Conservation (phyloP, 1,140 invertebrate species). For the Phymorhynchus buccinoides region DNA sequence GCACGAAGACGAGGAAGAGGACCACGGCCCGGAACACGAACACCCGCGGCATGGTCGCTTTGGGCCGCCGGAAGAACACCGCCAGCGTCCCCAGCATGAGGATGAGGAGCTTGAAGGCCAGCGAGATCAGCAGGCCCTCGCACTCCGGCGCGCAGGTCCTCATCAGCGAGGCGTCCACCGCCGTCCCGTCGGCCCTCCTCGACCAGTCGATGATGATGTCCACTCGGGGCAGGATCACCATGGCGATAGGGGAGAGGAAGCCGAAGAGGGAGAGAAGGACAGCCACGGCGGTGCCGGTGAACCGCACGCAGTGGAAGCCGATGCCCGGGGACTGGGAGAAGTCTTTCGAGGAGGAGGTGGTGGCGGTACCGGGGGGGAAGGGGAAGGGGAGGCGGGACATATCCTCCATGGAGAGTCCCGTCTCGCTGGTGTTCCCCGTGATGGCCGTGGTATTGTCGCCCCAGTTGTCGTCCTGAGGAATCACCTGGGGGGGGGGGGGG, state of each 20-base stretch:
- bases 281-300: constrained; percentile 81
- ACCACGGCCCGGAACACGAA: constrained; percentile 92
- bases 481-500: constrained; percentile 86
- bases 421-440: constrained; percentile 95
- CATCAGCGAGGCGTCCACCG: not conserved
- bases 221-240: constrained; percentile 91
- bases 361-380: no score
- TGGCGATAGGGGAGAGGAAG: constrained; percentile 92
- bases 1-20: constrained; percentile 89
- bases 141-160: constrained; percentile 85
- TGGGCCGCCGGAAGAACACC: constrained; percentile 74
- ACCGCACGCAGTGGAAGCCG: constrained; percentile 74
- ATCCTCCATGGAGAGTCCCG: constrained; percentile 88
- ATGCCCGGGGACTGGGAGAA: constrained; percentile 62
- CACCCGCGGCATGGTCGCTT: constrained; percentile 92
- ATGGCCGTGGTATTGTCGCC: constrained; percentile 97
- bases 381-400: constrained; percentile 70
- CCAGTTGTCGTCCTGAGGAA: constrained; percentile 97
- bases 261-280: constrained; percentile 85
- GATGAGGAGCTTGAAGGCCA: constrained; percentile 92
- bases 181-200: not conserved
- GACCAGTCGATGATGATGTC: constrained; percentile 76
- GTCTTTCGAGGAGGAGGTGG: constrained; percentile 68
- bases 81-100: constrained; percentile 95
- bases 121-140: constrained; percentile 89